Evolutionary conservation across 1,140 invertebrate species (phyloP).

Genomic region (Druon quercuslanigerum): DNA sequence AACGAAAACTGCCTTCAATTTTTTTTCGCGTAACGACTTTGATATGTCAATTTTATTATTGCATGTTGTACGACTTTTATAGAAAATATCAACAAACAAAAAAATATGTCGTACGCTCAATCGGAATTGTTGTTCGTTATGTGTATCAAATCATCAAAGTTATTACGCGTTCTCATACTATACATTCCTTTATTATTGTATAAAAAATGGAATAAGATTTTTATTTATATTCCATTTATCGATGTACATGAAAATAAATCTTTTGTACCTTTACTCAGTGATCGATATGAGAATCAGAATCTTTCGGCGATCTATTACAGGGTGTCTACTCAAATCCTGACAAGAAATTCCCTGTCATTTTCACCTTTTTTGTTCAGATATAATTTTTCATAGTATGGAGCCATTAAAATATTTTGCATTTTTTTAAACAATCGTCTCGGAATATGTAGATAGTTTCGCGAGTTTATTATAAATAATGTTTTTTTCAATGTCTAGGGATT

Average conservation of each 20-base stretch:
- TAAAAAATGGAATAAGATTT: slow-evolving; percentile 49
- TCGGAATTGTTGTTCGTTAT: slow-evolving; percentile 28
- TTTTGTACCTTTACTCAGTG: slow-evolving; percentile 66
- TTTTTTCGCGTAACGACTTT: slow-evolving; percentile 22
- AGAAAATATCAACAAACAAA: slow-evolving; percentile 35
- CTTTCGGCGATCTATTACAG: slow-evolving; percentile 19
- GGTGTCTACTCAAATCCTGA: too few species aligned
- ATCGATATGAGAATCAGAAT: slow-evolving; percentile 30
- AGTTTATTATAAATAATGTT: too few species aligned
- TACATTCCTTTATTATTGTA: slow-evolving; percentile 47
- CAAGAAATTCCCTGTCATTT: too few species aligned
- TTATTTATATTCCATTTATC: slow-evolving; percentile 64
- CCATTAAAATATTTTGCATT: too few species aligned
- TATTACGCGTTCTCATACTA: background rate
- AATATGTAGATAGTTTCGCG: too few species aligned
- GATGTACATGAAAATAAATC: slow-evolving; percentile 67
- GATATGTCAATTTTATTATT: slow-evolving; percentile 27
- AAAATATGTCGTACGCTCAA: slow-evolving; percentile 39
- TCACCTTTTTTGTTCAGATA: too few species aligned
- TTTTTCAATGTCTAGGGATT: too few species aligned
- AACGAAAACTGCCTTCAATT: slow-evolving; percentile 60
- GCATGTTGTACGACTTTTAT: slow-evolving; percentile 28
- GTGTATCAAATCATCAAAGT: background rate
- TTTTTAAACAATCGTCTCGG: too few species aligned
- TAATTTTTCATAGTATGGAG: too few species aligned